Conservation (phyloP, 2,888 invertebrate species). For the Frankliniella intonsa region DNA sequence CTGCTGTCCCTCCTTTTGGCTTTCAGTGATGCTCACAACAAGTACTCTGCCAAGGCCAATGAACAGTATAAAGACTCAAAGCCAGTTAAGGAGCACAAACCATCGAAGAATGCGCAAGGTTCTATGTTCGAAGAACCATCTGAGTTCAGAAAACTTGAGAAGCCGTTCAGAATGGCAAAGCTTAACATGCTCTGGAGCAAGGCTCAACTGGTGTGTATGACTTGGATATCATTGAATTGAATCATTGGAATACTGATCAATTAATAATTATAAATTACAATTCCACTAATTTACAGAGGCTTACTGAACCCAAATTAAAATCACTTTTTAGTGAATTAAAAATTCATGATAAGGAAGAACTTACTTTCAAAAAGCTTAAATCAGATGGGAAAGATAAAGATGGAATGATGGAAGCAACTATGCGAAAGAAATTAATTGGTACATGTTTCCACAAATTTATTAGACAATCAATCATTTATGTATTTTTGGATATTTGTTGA, state of each 20-base stretch:
- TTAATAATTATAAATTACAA: not conserved
- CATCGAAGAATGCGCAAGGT: not conserved
- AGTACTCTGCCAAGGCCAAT: constrained; percentile 15
- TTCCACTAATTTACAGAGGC: constrained; percentile 53
- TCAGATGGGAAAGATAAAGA: constrained; percentile 82
- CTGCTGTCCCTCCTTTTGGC: not conserved
- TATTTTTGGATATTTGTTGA: constrained; percentile 4
- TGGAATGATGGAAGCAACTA: constrained; percentile 73
- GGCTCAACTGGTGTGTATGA: constrained; percentile 70
- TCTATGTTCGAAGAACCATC: not conserved
- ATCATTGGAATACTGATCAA: constrained; percentile 17
- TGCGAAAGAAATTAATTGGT: constrained; percentile 73
- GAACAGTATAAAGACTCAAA: not conserved
- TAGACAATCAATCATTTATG: constrained; percentile 30
- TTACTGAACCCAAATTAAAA: constrained; percentile 78
- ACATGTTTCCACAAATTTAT: constrained; percentile 34
- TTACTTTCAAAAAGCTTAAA: constrained; percentile 74
- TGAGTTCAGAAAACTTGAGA: constrained; percentile 67
- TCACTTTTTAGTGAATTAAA: constrained; percentile 83
- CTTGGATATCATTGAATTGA: not conserved
- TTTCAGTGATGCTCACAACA: not conserved
- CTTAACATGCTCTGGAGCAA: constrained; percentile 85
- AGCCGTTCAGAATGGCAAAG: constrained; percentile 87
- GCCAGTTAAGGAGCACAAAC: not conserved
- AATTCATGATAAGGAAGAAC: constrained; percentile 89